phyloP scores from a whole-genome alignment of 2,888 invertebrate genomes.

The Harpagoxenus sublaevis region DNA sequence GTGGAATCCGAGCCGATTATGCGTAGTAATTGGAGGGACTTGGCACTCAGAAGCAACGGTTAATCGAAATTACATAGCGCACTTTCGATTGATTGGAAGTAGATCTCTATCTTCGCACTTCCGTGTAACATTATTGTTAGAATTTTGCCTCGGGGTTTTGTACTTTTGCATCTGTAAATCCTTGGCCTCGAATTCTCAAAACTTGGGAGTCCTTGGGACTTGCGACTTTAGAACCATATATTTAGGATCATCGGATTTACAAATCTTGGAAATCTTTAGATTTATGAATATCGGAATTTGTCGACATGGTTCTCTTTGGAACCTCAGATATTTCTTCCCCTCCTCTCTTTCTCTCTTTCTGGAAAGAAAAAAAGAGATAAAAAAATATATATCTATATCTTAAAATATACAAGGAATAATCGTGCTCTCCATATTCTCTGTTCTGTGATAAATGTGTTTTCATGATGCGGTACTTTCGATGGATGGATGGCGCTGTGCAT shows the following conservation, averaged over 20 bases:
- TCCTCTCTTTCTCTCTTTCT: background rate
- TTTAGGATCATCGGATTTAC: background rate
- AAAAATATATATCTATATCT: background rate
- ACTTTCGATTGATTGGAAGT: constrained; percentile 5
- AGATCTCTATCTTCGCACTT: background rate
- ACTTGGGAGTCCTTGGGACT: background rate
- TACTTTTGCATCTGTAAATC: background rate
- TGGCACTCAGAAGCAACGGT: constrained; percentile 20
- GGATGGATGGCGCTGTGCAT: background rate
- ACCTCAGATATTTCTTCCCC: background rate
- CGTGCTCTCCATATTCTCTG: background rate
- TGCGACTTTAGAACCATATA: background rate
- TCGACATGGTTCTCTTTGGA: background rate
- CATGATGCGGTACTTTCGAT: constrained; percentile 30
- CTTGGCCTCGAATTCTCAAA: background rate
- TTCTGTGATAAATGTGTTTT: background rate
- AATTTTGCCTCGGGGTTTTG: background rate
- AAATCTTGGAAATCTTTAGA: background rate
- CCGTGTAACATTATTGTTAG: background rate
- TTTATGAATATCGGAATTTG: background rate
- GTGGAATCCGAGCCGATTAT: constrained; percentile 20
- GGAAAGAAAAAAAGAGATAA: background rate
- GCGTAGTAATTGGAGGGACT: constrained; percentile 26
- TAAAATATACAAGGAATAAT: background rate
- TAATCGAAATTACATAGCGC: constrained; percentile 29